Conservation (phyloP, 2,888 invertebrate species). For the Stegana nigrithorax region DNA sequence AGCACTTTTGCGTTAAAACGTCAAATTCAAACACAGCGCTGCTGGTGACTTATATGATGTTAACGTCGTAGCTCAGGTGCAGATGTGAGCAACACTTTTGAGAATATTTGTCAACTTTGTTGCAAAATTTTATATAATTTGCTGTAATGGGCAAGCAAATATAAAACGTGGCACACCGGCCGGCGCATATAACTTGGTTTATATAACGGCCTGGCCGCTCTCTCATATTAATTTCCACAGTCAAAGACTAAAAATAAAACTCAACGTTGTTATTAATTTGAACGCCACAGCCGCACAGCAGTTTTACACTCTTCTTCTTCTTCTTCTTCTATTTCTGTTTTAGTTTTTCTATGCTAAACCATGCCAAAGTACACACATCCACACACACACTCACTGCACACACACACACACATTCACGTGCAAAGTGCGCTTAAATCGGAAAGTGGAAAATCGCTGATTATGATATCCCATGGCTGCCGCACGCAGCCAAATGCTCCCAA, state of each 20-base stretch:
- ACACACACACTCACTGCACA: background rate
- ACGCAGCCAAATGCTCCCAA: background rate
- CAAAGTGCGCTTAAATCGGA: constrained; percentile 20
- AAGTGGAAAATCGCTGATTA: constrained; percentile 9
- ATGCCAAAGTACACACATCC: too few relatives aligned
- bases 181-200: too few relatives aligned
- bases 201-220: too few relatives aligned
- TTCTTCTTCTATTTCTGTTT: background rate
- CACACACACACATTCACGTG: background rate
- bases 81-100: background rate
- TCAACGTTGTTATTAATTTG: background rate
- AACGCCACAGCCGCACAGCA: background rate
- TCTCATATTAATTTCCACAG: too few relatives aligned
- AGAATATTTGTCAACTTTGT: too few relatives aligned
- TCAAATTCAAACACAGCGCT: too few relatives aligned
- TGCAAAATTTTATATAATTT: too few relatives aligned
- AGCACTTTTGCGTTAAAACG: too few relatives aligned
- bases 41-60: too few relatives aligned
- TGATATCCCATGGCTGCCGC: constrained; percentile 3
- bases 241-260: background rate
- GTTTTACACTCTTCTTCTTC: background rate
- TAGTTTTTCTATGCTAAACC: background rate
- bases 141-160: too few relatives aligned
- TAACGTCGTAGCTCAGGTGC: background rate
- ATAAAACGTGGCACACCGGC: background rate